These are phyloP conservation scores for Achatina immaculata DNA, from an alignment of 1,140 invertebrate genomes.

Conservation along the genomic window DNA sequence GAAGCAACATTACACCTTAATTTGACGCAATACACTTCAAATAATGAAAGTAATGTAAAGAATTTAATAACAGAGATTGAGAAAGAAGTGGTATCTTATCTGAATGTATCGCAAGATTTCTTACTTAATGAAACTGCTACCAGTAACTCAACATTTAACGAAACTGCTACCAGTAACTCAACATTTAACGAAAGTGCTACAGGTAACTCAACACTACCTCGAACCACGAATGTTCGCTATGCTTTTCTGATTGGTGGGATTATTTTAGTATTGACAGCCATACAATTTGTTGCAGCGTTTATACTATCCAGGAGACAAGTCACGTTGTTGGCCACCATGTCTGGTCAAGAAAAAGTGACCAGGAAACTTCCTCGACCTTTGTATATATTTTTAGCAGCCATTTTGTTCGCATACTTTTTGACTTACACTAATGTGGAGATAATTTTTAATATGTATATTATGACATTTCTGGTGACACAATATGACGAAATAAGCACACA, in stretches of 20 bases:
- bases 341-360: not conserved
- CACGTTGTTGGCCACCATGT: not conserved
- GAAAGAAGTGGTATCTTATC: too few relatives aligned
- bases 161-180: not conserved
- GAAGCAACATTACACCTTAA: too few relatives aligned
- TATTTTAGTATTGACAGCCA: conserved; percentile 16
- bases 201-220: not conserved
- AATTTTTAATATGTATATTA: conserved; percentile 45
- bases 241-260: conserved; percentile 37
- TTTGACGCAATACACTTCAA: too few relatives aligned
- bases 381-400: conserved; percentile 31
- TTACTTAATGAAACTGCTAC: too few relatives aligned
- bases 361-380: conserved; percentile 26
- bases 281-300: conserved; percentile 19
- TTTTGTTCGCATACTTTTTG: conserved; percentile 32
- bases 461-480: conserved; percentile 45
- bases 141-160: not conserved
- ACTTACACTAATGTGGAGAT: conserved; percentile 50
- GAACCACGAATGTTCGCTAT: conserved; percentile 25
- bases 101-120: too few relatives aligned
- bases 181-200: not conserved
- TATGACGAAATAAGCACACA: not conserved
- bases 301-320: conserved; percentile 2
- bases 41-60: too few relatives aligned
- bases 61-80: too few relatives aligned